Percentiles rank a stretch among this genome's conserved stretches.
phyloP scores from a whole-genome alignment of 2,113 vertebrate genomes.

The Glaucidium brasilianum region DNA sequence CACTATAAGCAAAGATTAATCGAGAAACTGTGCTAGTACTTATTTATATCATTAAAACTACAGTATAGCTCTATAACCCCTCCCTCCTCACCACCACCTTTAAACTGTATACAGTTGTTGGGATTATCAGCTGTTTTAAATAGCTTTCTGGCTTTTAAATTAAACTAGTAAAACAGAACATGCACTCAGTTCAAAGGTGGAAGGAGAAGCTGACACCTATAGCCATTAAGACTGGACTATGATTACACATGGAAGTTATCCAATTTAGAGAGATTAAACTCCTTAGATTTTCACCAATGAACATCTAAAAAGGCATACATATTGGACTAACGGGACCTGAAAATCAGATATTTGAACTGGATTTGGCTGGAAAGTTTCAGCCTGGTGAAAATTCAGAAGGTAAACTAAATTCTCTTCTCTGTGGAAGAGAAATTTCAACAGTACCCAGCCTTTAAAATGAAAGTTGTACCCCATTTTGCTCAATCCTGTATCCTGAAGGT shows the following conservation, averaged over 20 bases:
- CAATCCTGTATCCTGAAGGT: background rate
- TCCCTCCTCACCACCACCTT: background rate
- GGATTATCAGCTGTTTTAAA: background rate
- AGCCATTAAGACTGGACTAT: background rate
- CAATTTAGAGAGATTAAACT: background rate
- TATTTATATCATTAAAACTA: background rate
- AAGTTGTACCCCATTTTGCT: background rate
- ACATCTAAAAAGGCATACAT: background rate
- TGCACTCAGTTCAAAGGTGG: background rate
- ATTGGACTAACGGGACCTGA: background rate
- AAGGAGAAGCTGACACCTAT: background rate
- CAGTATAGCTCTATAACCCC: background rate
- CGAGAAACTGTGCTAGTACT: background rate
- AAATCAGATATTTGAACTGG: background rate
- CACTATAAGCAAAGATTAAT: background rate
- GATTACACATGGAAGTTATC: background rate
- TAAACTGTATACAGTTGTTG: background rate
- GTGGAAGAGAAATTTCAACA: background rate
- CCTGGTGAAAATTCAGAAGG: background rate
- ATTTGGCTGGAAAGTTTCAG: background rate
- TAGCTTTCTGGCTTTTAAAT: background rate
- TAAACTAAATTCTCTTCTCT: background rate
- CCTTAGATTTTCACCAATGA: background rate
- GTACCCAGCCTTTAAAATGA: background rate
- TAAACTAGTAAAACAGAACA: background rate